Evolutionary conservation across 2,113 vertebrate species (phyloP).

Genomic region (Alouatta palliata): DNA sequence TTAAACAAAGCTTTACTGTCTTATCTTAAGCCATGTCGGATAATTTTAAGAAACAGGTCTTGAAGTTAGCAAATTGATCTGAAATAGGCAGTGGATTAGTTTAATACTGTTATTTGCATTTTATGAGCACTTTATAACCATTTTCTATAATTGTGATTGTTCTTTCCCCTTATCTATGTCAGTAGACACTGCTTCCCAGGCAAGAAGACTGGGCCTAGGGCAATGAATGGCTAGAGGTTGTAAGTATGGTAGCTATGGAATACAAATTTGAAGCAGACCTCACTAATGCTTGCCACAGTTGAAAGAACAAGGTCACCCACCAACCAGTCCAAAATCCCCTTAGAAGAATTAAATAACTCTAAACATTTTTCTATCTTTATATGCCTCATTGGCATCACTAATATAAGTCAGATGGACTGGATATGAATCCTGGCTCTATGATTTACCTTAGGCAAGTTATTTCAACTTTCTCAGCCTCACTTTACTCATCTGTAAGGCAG

Average conservation of each 20-base stretch:
- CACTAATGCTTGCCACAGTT: background rate
- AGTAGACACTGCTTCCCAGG: background rate
- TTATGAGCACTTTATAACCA: background rate
- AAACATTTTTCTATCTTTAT: background rate
- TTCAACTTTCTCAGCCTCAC: background rate
- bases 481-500: background rate
- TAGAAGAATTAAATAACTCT: background rate
- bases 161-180: background rate
- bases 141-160: background rate
- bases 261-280: slow-evolving; percentile 8
- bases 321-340: background rate
- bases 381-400: background rate
- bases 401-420: background rate
- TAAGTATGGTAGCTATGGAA: background rate
- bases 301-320: background rate
- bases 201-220: background rate
- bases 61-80: background rate
- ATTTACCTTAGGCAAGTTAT: background rate
- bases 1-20: background rate
- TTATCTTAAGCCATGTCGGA: background rate
- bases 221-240: background rate
- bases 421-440: background rate
- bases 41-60: background rate
- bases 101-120: background rate
- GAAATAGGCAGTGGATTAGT: background rate